These are phyloP conservation scores for Cryptus armator DNA, from an alignment of 2,888 invertebrate species.

Conservation along the genomic window DNA sequence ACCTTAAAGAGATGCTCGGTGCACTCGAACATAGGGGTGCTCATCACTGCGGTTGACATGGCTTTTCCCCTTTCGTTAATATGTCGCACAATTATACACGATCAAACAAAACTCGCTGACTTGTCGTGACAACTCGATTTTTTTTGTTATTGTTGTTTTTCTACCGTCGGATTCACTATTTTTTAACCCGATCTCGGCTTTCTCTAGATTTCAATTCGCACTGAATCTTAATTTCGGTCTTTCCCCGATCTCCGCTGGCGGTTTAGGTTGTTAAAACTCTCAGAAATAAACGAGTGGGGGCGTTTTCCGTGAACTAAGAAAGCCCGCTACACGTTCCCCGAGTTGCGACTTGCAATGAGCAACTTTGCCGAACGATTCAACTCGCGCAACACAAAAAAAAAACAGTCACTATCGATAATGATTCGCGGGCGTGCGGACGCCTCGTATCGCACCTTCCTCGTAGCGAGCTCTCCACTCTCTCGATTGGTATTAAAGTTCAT, in stretches of 20 bases:
- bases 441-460: constrained; percentile 39
- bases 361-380: constrained; percentile 47
- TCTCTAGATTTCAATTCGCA: neutral
- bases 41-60: constrained; percentile 93
- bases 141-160: neutral
- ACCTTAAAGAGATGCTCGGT: constrained; percentile 92
- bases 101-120: constrained; percentile 21
- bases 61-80: constrained; percentile 7
- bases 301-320: neutral
- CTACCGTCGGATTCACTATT: neutral
- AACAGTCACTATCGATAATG: constrained; percentile 76
- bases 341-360: neutral
- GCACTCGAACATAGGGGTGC: constrained; percentile 91
- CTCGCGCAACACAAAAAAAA: constrained; percentile 73
- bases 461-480: constrained; percentile 24
- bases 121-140: too few species aligned
- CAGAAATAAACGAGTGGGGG: neutral
- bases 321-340: constrained; percentile 1
- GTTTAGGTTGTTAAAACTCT: neutral
- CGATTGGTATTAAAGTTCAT: constrained; percentile 52
- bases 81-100: constrained; percentile 62
- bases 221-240: neutral
- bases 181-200: neutral
- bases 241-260: neutral
- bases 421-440: constrained; percentile 35